These are phyloP conservation scores for Varecia variegata DNA, from an alignment of 2,797 vertebrate species.

Conservation along the genomic window DNA sequence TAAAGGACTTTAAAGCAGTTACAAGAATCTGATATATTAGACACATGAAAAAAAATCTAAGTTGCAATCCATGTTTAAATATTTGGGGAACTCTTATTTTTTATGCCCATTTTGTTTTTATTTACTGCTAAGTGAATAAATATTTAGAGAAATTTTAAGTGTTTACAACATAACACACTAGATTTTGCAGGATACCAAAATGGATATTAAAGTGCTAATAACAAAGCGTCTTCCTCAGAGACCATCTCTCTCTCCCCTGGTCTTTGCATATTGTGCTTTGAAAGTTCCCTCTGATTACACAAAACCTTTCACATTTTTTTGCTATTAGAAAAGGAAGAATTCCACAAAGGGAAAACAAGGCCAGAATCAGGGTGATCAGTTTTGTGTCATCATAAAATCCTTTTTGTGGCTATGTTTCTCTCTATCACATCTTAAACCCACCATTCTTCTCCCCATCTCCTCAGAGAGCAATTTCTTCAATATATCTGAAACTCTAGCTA, in stretches of 20 bases:
- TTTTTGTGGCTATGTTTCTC: neutral
- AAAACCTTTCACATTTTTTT: neutral
- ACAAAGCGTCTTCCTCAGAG: neutral
- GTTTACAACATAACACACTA: neutral
- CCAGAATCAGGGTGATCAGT: neutral
- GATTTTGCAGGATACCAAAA: neutral
- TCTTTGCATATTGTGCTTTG: neutral
- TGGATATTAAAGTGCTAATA: neutral
- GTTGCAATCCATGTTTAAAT: neutral
- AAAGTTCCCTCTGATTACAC: neutral
- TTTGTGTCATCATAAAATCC: neutral
- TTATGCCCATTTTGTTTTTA: neutral
- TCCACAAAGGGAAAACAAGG: neutral
- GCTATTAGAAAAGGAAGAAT: neutral
- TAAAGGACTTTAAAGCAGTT: neutral
- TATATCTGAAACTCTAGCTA: neutral
- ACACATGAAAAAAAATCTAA: neutral
- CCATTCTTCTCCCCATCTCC: neutral
- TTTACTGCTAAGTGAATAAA: constrained; percentile 2
- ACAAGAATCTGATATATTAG: neutral
- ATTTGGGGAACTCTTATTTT: neutral
- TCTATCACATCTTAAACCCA: neutral
- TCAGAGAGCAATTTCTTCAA: neutral
- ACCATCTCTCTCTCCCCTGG: too few species aligned
- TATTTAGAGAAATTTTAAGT: neutral